Percentiles rank a stretch among this genome's conserved stretches.
Conservation (phyloP, 2,888 invertebrate genomes). For the Ferrisia virgata region DNA sequence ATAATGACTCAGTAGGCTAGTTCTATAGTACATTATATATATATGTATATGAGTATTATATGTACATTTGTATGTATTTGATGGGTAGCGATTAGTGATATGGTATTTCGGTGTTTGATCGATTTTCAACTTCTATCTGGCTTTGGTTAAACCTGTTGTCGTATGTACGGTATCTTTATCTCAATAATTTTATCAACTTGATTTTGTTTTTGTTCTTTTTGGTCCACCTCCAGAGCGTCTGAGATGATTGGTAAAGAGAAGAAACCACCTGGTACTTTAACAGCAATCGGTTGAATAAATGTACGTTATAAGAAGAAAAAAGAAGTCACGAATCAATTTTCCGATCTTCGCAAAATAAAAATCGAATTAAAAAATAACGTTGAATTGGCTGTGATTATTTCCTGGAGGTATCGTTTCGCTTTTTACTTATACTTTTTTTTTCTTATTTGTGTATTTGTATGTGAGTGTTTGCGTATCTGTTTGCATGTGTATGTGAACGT, state of each 20-base stretch:
- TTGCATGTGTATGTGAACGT: background rate
- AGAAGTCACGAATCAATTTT: slow-evolving; percentile 9
- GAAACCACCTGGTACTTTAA: slow-evolving; percentile 16
- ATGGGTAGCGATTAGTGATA: no score
- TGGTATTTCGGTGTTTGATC: background rate
- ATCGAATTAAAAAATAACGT: background rate
- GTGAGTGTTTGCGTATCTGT: background rate
- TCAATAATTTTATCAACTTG: background rate
- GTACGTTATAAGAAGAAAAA: background rate
- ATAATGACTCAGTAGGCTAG: no score
- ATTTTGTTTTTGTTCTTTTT: background rate
- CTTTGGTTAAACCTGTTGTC: background rate
- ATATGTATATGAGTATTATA: background rate
- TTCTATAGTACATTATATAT: background rate
- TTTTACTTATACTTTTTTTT: slow-evolving; percentile 13
- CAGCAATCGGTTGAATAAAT: slow-evolving; percentile 33
- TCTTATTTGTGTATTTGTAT: background rate
- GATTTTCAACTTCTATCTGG: background rate
- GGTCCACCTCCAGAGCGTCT: slow-evolving; percentile 34
- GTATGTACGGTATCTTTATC: background rate
- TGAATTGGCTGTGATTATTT: slow-evolving; percentile 45
- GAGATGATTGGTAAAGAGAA: slow-evolving; percentile 39
- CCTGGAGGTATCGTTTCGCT: slow-evolving; percentile 40
- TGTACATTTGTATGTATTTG: no score
- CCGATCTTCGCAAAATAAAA: background rate